A percentile compares a stretch with the other conserved stretches of the same genome.
Conservation (phyloP, 53 echinoderm and acorn worm genomes). For the Temnopleurus reevesii region DNA sequence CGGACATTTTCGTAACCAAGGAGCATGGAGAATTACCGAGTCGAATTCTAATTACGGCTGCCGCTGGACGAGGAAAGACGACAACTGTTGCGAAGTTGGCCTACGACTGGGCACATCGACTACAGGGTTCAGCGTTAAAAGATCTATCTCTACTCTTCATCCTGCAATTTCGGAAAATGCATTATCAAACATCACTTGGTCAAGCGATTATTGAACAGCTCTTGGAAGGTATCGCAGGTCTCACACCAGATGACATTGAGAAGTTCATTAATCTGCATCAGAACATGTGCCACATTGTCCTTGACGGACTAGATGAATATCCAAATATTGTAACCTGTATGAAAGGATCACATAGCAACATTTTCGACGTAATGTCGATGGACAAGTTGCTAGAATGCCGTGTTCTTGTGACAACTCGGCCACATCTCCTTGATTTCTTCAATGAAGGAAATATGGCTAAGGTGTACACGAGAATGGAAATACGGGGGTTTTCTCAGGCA, state of each 20-base stretch:
- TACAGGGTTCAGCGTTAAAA: neutral
- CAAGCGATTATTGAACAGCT: neutral
- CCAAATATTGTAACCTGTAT: neutral
- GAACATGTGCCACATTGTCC: neutral
- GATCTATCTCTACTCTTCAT: neutral
- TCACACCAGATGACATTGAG: neutral
- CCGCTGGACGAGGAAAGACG: conserved; percentile 3
- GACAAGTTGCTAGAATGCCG: neutral
- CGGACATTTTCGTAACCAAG: neutral
- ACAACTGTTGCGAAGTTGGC: conserved; percentile 15
- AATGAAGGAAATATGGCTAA: neutral
- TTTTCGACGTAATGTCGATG: neutral
- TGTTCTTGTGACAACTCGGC: neutral
- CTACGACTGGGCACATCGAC: neutral
- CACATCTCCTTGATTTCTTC: neutral
- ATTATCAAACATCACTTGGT: neutral
- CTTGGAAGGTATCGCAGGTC: neutral
- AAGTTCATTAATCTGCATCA: neutral
- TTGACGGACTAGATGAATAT: conserved; percentile 9
- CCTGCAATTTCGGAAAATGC: neutral
- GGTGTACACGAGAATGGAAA: neutral
- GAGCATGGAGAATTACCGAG: neutral
- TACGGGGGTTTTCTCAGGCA: neutral
- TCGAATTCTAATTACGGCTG: neutral
- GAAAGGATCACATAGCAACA: neutral